Conservation (phyloP, 2,888 invertebrate genomes). For the Bhutanitis thaidina region DNA sequence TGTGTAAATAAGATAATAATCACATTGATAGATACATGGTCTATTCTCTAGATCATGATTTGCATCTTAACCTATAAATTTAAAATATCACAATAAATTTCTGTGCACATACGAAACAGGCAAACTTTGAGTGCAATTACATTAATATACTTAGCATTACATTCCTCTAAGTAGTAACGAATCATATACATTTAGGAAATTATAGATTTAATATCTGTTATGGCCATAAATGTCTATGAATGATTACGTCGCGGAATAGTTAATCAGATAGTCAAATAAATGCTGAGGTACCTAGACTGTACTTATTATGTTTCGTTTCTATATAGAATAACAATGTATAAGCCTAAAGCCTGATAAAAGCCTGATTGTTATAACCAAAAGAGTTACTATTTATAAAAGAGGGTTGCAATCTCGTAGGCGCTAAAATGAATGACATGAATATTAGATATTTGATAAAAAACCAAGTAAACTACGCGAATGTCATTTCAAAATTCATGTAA, state of each 20-base stretch:
- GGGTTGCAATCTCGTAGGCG: slow-evolving; percentile 1
- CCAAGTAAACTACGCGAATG: too few species aligned
- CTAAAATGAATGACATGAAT: too few species aligned
- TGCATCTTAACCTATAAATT: slow-evolving; percentile 74
- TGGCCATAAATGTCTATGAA: slow-evolving; percentile 5
- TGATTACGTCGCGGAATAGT: slow-evolving; percentile 1
- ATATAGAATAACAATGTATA: slow-evolving; percentile 9
- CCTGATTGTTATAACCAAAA: not conserved
- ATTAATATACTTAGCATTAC: slow-evolving; percentile 61
- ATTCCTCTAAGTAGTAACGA: slow-evolving; percentile 48
- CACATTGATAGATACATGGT: slow-evolving; percentile 70
- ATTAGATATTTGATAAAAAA: too few species aligned
- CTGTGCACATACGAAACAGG: slow-evolving; percentile 80
- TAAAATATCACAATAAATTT: slow-evolving; percentile 81
- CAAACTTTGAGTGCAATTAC: slow-evolving; percentile 79
- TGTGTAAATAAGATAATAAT: slow-evolving; percentile 59
- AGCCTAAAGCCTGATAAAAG: too few species aligned
- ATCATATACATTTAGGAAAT: slow-evolving; percentile 42
- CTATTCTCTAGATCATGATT: slow-evolving; percentile 68
- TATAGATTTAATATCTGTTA: slow-evolving; percentile 23
- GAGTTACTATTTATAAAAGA: not conserved
- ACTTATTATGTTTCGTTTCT: slow-evolving; percentile 24
- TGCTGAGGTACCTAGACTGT: slow-evolving; percentile 18
- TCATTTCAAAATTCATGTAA: too few species aligned
- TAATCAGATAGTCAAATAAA: slow-evolving; percentile 1